phyloP scores from a whole-genome alignment of 2,113 vertebrate species.

The Grus americana region DNA sequence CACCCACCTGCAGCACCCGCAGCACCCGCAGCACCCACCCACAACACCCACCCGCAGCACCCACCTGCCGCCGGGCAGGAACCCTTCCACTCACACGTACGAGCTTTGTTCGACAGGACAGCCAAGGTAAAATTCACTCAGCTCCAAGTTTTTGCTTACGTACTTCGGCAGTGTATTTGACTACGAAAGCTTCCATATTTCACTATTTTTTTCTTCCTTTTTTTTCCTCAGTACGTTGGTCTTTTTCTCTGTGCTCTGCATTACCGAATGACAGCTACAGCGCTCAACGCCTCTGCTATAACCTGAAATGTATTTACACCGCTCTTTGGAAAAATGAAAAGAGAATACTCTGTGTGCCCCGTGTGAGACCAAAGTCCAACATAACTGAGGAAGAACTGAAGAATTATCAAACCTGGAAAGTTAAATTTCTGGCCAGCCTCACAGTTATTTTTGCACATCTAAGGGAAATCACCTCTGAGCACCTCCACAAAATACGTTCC shows the following conservation, averaged over 20 bases:
- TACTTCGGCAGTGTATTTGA: neutral
- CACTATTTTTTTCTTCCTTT: neutral
- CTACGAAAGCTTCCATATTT: neutral
- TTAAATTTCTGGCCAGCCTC: slow-evolving; percentile 2
- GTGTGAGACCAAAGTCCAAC: neutral
- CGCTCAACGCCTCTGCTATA: neutral
- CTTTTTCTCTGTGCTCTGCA: neutral
- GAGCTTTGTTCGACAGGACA: neutral
- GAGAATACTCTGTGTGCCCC: neutral
- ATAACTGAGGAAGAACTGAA: slow-evolving; percentile 7
- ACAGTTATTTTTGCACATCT: slow-evolving; percentile 5
- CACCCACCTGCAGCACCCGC: neutral
- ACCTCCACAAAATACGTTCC: neutral
- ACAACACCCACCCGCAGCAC: neutral
- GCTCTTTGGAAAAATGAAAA: slow-evolving; percentile 22
- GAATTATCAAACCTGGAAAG: neutral
- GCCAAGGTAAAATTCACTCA: neutral
- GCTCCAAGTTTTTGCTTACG: neutral
- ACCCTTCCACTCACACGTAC: neutral
- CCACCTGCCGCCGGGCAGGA: neutral
- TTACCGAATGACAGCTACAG: neutral
- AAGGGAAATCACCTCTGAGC: neutral
- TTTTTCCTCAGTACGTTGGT: neutral
- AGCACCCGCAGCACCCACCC: neutral
- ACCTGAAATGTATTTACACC: neutral